These are phyloP conservation scores for Cerastis leucographa DNA, from an alignment of 2,888 invertebrate genomes.

Conservation along the genomic window DNA sequence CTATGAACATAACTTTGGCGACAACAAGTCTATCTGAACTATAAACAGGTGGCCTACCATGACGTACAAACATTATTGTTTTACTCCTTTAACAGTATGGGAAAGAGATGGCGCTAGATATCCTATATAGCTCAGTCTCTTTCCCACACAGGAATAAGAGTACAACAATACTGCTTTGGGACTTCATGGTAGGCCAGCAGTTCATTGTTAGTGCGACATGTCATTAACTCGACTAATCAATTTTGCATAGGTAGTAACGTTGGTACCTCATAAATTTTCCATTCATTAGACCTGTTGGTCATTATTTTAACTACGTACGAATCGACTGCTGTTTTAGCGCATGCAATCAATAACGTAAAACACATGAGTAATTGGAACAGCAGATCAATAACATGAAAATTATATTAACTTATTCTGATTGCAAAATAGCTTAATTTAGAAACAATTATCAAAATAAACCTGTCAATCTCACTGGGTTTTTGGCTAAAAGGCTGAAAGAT, in stretches of 20 bases:
- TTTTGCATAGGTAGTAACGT: not conserved
- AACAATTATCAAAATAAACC: slow-evolving; percentile 46
- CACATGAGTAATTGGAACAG: not conserved
- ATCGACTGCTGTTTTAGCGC: not conserved
- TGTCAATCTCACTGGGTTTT: slow-evolving; percentile 14
- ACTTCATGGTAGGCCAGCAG: no score
- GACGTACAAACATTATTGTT: no score
- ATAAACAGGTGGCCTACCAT: no score
- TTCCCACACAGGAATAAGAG: no score
- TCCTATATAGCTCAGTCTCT: no score
- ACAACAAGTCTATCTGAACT: not conserved
- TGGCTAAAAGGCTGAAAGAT: slow-evolving; percentile 5
- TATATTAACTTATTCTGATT: not conserved
- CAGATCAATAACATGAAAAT: not conserved
- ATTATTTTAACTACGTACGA: not conserved
- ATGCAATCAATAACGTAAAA: not conserved
- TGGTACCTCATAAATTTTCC: not conserved
- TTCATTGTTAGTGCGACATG: not conserved
- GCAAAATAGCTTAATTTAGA: not conserved
- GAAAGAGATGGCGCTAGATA: no score
- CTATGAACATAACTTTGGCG: no score
- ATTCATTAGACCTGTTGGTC: not conserved
- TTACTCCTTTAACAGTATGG: no score
- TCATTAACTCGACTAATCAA: not conserved
- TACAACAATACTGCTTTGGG: no score